phyloP scores from a whole-genome alignment of 1,140 invertebrate species.

The Grapholita molesta region DNA sequence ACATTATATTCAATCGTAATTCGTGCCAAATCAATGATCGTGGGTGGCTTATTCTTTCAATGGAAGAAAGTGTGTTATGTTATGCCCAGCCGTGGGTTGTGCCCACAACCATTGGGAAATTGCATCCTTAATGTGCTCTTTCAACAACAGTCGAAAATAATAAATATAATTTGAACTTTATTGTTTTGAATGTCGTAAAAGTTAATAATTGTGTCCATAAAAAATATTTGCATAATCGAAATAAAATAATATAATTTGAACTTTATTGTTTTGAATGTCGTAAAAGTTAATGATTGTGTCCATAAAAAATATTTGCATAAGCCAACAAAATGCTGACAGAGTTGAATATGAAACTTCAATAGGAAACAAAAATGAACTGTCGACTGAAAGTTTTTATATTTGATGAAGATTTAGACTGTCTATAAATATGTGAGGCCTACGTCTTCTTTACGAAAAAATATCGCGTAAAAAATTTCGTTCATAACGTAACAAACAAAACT shows the following conservation, averaged over 20 bases:
- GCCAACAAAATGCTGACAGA: no score
- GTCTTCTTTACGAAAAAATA: no score
- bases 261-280: not conserved
- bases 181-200: not conserved
- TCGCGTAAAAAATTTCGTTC: no score
- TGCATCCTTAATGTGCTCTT: conserved; percentile 25
- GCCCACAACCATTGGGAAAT: conserved; percentile 25
- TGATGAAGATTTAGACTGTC: no score
- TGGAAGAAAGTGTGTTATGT: conserved; percentile 66
- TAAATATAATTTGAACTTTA: not conserved
- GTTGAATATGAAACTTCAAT: not conserved
- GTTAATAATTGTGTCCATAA: not conserved
- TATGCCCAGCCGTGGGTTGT: conserved; percentile 40
- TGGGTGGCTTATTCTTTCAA: conserved; percentile 65
- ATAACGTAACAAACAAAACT: no score
- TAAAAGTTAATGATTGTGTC: not conserved
- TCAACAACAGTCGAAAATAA: not conserved
- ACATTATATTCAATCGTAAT: conserved; percentile 23
- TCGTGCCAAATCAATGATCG: conserved; percentile 57
- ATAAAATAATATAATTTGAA: not conserved
- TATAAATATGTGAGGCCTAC: no score
- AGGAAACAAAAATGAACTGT: not conserved
- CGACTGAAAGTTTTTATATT: not conserved
- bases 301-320: not conserved
- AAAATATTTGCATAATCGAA: not conserved